Conservation (phyloP, 2,888 invertebrate genomes). For the Penaeus monodon region DNA sequence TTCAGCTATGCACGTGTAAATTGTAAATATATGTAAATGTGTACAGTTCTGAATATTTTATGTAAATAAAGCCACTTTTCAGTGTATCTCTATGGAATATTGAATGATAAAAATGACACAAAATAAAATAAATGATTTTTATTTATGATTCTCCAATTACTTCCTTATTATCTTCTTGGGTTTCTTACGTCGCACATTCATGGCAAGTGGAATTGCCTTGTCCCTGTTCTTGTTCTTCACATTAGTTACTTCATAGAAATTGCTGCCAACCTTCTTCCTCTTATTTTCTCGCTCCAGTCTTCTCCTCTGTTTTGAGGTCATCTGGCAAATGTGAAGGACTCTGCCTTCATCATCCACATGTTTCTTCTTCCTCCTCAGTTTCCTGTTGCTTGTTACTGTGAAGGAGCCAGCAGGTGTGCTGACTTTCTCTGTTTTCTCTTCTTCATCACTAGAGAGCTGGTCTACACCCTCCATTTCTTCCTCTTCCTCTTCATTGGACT, state of each 20-base stretch:
- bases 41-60: no score
- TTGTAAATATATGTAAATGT: no score
- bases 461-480: slow-evolving; percentile 15
- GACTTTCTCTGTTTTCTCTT: slow-evolving; percentile 41
- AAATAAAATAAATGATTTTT: no score
- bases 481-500: not conserved
- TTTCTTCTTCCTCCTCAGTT: slow-evolving; percentile 47
- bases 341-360: slow-evolving; percentile 15
- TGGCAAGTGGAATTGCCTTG: slow-evolving; percentile 29
- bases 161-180: slow-evolving; percentile 18
- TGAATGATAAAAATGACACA: no score
- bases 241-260: slow-evolving; percentile 59
- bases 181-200: slow-evolving; percentile 30
- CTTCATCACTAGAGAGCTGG: slow-evolving; percentile 28
- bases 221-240: slow-evolving; percentile 57
- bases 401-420: slow-evolving; percentile 24
- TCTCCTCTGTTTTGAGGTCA: slow-evolving; percentile 46
- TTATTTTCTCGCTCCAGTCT: slow-evolving; percentile 43
- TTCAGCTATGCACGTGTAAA: no score
- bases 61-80: no score
- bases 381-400: slow-evolving; percentile 16
- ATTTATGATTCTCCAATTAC: not conserved
- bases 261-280: slow-evolving; percentile 55
- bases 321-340: no score
- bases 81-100: no score